Evolutionary conservation across 1,140 invertebrate genomes (phyloP).

Genomic region (Venustaconcha ellipsiformis): DNA sequence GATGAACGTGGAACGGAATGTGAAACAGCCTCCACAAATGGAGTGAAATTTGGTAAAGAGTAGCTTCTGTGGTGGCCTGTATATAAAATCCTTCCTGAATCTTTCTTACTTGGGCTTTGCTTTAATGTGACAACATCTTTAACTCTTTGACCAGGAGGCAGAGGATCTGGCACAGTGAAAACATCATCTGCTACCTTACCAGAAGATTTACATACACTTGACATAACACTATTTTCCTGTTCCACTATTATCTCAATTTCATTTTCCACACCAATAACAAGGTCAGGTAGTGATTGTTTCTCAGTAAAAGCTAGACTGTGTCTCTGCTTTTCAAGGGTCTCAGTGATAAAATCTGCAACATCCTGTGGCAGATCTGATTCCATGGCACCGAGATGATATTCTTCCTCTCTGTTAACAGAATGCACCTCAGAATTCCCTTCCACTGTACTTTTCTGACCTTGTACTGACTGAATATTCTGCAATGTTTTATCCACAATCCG

Average conservation of each 20-base stretch:
- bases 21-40: background rate
- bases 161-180: conserved; percentile 27
- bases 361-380: conserved; percentile 19
- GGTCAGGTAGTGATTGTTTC: background rate
- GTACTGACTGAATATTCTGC: background rate
- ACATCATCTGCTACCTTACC: conserved; percentile 6
- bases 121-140: background rate
- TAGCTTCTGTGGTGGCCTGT: background rate
- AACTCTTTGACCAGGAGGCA: background rate
- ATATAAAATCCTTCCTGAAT: background rate
- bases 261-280: background rate
- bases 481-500: background rate
- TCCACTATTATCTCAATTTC: background rate
- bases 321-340: conserved; percentile 15
- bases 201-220: background rate
- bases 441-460: conserved; percentile 7
- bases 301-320: background rate
- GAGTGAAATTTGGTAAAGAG: background rate
- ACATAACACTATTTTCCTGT: background rate
- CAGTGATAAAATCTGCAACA: conserved; percentile 29
- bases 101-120: background rate
- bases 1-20: background rate
- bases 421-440: conserved; percentile 5
- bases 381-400: background rate
- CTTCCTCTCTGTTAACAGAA: conserved; percentile 4